These are phyloP conservation scores for Hyla sarda DNA, from an alignment of 2,113 vertebrate species.

Conservation along the genomic window DNA sequence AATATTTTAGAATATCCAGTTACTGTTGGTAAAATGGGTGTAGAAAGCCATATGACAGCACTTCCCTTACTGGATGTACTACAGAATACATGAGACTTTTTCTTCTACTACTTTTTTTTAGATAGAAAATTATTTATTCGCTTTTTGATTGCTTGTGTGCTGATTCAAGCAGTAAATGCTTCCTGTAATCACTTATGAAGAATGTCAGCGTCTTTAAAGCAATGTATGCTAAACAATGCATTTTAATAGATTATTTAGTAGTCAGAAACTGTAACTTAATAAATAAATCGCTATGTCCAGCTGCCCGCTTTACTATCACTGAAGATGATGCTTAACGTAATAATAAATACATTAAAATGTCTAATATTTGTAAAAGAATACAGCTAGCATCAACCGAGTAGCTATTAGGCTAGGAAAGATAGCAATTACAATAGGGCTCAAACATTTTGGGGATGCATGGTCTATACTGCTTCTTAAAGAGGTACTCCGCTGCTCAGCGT, in stretches of 20 bases:
- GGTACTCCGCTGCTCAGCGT: too few relatives aligned
- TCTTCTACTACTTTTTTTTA: neutral
- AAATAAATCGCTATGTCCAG: conserved; percentile 5
- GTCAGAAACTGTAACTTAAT: conserved; percentile 22
- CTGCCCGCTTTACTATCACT: neutral
- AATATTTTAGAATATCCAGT: conserved; percentile 1
- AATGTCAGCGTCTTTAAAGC: conserved; percentile 14
- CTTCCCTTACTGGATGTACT: neutral
- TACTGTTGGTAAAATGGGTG: neutral
- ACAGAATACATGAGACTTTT: neutral
- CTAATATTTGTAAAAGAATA: neutral
- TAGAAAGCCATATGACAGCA: neutral
- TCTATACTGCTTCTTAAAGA: neutral
- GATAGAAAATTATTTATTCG: neutral
- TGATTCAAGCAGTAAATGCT: conserved; percentile 16
- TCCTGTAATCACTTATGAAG: conserved; percentile 15
- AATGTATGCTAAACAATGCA: conserved; percentile 15
- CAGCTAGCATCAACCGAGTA: neutral
- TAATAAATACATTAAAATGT: neutral
- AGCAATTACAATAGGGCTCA: neutral
- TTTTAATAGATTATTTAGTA: conserved; percentile 20
- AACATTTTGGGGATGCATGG: neutral
- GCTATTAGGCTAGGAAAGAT: neutral
- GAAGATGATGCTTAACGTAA: neutral
- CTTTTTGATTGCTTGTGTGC: conserved; percentile 10